Base-by-base conservation (phyloP, 2,888 invertebrate species). In the Drosophila neotestacea region DNA sequence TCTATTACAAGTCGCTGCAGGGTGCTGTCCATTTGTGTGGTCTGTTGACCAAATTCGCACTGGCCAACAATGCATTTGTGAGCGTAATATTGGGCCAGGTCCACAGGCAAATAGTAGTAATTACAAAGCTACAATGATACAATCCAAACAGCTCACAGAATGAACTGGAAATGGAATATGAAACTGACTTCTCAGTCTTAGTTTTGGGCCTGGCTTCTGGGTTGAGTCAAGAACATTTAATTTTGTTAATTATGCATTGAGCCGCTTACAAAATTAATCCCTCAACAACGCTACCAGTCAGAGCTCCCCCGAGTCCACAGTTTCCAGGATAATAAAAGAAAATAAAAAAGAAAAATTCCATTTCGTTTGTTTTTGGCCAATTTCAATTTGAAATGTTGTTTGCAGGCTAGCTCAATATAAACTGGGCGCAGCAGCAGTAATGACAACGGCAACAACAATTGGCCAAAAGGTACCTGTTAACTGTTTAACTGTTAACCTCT, bases 211-310 rank as follows among this genome's bases (percentile, higher is more conserved):
- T 22, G 22, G 22, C 22, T 10, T 42, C 5, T n/a, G 7, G 7
- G 36, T 36, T 36, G 16, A 50, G 6, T 50, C 11, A 9, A 13
- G 13, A 28, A 13, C 4, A 42, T 56, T 75, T 59, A 84, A 70
- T 78, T 89, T 87, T 48, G 70, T 82, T 89, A 87, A 83, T 83
- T 89, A 83, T 71, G 67, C 82, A 85, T 64, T 81, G 78, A 87
- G 82, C 78, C 68, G 85, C 69, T 81, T 87, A 70, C 69, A 47
- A 81, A 85, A 74, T 71, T 55, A 89, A 85, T 86, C 87, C 86
- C 87, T 61, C 69, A 70, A 50, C 64, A 59, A 11, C 27, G 42
- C 16, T 48, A 16, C n/a, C n/a, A 32, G 58, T 27, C 13, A 50
- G 16, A 59, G 51, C 13, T 62, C 76, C 65, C 71, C 13, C 16